Conservation (phyloP, 2,888 invertebrate genomes). For the Serripes groenlandicus region DNA sequence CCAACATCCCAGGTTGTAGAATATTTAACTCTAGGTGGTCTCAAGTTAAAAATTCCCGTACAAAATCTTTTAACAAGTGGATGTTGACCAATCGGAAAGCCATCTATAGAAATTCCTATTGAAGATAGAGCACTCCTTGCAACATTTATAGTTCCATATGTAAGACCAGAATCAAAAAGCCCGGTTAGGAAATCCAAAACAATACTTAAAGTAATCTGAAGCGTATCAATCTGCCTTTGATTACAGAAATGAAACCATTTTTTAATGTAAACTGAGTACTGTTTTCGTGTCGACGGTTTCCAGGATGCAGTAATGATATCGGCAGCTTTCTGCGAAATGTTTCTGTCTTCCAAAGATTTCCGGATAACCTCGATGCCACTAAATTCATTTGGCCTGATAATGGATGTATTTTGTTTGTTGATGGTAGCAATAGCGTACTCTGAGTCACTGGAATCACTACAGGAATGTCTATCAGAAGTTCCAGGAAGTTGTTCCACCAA, state of each 20-base stretch:
- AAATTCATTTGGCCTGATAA: constrained; percentile 29
- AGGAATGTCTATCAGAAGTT: constrained; percentile 48
- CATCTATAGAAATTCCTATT: no score
- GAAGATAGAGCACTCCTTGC: no score
- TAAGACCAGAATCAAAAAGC: no score
- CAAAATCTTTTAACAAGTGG: no score
- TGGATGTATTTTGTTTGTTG: constrained; percentile 37
- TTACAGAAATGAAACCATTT: constrained; percentile 51
- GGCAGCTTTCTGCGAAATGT: constrained; percentile 40
- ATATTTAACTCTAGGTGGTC: no score
- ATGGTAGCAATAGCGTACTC: constrained; percentile 1
- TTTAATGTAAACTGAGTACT: constrained; percentile 39
- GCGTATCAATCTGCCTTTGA: constrained; percentile 33
- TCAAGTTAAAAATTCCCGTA: no score
- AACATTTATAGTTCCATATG: no score
- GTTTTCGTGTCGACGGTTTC: constrained; percentile 49
- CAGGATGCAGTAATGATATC: constrained; percentile 45
- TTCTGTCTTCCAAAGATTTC: constrained; percentile 28
- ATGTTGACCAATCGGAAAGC: no score
- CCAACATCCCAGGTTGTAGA: no score
- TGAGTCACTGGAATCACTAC: constrained; percentile 25
- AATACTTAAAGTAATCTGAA: constrained; percentile 30
- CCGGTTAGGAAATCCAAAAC: constrained; percentile 57
- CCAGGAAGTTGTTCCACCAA: constrained; percentile 33
- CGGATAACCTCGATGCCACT: constrained; percentile 41